phyloP scores from a whole-genome alignment of 1,140 invertebrate genomes.

The Trichonephila clavipes region DNA sequence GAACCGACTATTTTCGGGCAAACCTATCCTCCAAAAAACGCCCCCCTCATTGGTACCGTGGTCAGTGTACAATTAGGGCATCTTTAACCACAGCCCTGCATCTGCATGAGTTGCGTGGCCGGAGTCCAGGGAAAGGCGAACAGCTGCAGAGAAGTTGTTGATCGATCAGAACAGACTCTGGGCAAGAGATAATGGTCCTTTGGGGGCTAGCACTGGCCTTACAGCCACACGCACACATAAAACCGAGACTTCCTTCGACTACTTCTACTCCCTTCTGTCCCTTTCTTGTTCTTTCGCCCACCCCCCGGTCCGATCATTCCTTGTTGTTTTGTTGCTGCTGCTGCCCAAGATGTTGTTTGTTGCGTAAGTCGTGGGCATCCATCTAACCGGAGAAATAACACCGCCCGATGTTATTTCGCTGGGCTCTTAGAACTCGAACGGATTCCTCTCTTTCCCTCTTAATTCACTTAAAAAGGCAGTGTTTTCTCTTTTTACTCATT shows the following conservation, averaged over 20 bases:
- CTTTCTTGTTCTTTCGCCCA: background rate
- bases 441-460: constrained; percentile 13
- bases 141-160: constrained; percentile 66
- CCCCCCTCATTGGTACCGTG: background rate
- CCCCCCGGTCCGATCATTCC: constrained; percentile 17
- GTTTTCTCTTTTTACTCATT: constrained; percentile 14
- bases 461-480: constrained; percentile 31
- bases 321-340: constrained; percentile 37
- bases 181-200: constrained; percentile 69
- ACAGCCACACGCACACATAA: constrained; percentile 38
- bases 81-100: constrained; percentile 26
- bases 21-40: too few species aligned
- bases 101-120: constrained; percentile 59
- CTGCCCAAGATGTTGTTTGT: constrained; percentile 37
- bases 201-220: constrained; percentile 24
- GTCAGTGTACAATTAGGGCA: constrained; percentile 1
- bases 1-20: too few species aligned
- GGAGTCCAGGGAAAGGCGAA: constrained; percentile 49
- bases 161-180: constrained; percentile 58
- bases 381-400: constrained; percentile 52
- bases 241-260: constrained; percentile 47
- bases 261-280: constrained; percentile 32
- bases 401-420: constrained; percentile 48
- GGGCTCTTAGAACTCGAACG: background rate
- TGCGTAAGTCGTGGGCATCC: constrained; percentile 30